phyloP scores from a whole-genome alignment of 2,797 vertebrate genomes.

The Eulemur coronatus region DNA sequence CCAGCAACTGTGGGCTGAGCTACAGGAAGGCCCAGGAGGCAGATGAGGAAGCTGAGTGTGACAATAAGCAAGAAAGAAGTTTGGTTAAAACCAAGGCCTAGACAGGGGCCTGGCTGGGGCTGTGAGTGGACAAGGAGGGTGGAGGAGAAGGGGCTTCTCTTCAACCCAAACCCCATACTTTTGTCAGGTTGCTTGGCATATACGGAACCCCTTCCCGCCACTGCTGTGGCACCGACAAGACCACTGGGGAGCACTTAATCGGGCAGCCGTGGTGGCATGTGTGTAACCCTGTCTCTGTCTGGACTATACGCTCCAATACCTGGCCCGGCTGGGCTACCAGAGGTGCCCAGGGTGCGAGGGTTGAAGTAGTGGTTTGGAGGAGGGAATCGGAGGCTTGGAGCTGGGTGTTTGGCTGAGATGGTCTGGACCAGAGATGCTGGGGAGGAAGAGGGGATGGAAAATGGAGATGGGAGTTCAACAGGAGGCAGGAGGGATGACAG shows the following conservation, averaged over 20 bases:
- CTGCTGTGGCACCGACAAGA: too few species aligned
- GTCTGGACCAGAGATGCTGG: background rate
- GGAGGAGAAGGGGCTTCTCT: background rate
- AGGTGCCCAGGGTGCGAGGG: background rate
- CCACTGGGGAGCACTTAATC: background rate
- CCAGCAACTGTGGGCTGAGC: background rate
- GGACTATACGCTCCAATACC: background rate
- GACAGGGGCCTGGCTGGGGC: background rate
- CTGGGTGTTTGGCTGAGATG: background rate
- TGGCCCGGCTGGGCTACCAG: background rate
- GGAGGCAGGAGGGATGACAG: background rate
- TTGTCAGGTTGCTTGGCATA: background rate
- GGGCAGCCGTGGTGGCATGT: background rate
- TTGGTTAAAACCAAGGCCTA: background rate
- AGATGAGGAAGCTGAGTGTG: background rate
- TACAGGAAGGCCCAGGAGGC: background rate
- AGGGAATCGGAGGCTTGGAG: background rate
- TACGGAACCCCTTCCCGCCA: fast-evolving
- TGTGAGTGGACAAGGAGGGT: background rate
- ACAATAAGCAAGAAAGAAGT: background rate
- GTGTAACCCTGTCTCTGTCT: background rate
- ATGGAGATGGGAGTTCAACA: background rate
- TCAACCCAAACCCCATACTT: background rate
- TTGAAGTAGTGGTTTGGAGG: background rate
- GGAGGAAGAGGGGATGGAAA: background rate